A percentile compares a stretch with the other conserved stretches of the same genome.
Evolutionary conservation across 2,113 vertebrate species (phyloP).

Genomic region (Xiphias gladius): DNA sequence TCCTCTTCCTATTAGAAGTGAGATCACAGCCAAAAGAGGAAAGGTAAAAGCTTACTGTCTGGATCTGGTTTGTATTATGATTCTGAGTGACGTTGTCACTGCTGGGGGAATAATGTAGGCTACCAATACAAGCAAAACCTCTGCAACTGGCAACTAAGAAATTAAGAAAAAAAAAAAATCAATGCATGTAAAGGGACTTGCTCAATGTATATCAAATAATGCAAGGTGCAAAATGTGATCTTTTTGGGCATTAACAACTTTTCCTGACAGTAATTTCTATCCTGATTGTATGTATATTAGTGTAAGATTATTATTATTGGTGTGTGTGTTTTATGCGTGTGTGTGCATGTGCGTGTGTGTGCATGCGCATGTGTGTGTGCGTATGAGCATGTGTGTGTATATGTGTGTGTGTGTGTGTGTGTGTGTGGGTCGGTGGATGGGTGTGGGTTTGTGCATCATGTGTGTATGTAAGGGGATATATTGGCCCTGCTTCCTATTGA

Average conservation of each 20-base stretch:
- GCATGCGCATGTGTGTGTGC: not conserved
- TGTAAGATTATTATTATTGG: not conserved
- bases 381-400: no score
- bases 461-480: constrained; percentile 3
- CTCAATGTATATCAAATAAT: not conserved
- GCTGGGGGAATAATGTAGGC: not conserved
- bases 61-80: not conserved
- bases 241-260: not conserved
- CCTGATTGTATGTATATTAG: not conserved
- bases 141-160: not conserved
- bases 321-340: constrained; percentile 5
- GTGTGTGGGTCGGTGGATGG: not conserved
- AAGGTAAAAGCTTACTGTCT: constrained; percentile 59
- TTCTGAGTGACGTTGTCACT: not conserved
- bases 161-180: no score
- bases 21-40: not conserved
- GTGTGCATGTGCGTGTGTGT: not conserved
- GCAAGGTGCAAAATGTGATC: not conserved
- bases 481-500: constrained; percentile 15
- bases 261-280: not conserved
- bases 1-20: constrained; percentile 1
- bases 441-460: not conserved
- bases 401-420: constrained; percentile 6
- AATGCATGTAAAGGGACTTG: not conserved
- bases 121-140: not conserved